Evolutionary conservation across 2,113 vertebrate genomes (phyloP).

Genomic region (Symphodus melops): DNA sequence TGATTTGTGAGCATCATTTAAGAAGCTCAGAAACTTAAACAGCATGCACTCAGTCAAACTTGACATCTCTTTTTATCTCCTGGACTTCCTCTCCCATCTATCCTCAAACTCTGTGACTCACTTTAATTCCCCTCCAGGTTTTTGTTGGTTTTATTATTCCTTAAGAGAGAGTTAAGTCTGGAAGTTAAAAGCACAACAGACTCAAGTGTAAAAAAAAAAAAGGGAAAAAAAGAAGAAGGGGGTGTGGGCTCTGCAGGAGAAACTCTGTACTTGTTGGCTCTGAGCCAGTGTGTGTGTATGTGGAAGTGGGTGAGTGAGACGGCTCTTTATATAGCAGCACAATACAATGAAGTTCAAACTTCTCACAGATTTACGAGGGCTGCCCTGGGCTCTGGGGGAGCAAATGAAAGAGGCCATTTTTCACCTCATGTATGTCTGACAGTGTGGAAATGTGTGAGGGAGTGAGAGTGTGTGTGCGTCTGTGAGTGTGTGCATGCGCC

Average conservation of each 20-base stretch:
- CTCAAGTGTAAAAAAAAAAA: constrained; percentile 15
- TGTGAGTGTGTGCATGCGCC: not conserved
- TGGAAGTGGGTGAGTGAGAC: constrained; percentile 48
- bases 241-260: constrained; percentile 26
- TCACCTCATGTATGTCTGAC: constrained; percentile 45
- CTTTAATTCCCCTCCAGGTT: constrained; percentile 23
- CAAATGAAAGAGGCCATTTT: constrained; percentile 72
- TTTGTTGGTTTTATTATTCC: constrained; percentile 32
- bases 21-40: not conserved
- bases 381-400: constrained; percentile 39
- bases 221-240: not conserved
- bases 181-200: constrained; percentile 47
- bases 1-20: not conserved
- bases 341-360: constrained; percentile 66
- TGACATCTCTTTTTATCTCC: not conserved
- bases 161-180: constrained; percentile 29
- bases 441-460: constrained; percentile 20
- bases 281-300: constrained; percentile 51
- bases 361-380: constrained; percentile 64
- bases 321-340: constrained; percentile 59
- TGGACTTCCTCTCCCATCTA: constrained; percentile 15
- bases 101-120: constrained; percentile 28
- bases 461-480: constrained; percentile 3
- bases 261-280: constrained; percentile 56
- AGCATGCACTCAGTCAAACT: not conserved